Evolutionary conservation across 2,888 invertebrate species (phyloP).

Genomic region (Drosophila merina): DNA sequence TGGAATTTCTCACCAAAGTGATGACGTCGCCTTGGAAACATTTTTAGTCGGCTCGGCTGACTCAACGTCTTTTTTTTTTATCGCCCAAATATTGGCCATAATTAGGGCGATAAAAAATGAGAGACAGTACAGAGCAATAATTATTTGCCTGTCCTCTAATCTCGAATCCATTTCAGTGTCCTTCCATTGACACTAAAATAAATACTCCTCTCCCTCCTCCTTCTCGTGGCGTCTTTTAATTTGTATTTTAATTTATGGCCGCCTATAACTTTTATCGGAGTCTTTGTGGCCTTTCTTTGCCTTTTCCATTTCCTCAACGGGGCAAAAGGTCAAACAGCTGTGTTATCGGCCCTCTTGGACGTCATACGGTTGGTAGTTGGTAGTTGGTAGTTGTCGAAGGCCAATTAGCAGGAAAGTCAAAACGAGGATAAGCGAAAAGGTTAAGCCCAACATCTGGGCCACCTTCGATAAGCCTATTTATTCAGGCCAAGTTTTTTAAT

Average conservation of each 20-base stretch:
- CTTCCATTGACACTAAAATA: conserved; percentile 3
- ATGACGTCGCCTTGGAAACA: conserved; percentile 50
- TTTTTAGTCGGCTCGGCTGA: conserved; percentile 44
- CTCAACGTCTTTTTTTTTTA: conserved; percentile 49
- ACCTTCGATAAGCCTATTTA: too few relatives aligned
- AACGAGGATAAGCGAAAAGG: too few relatives aligned
- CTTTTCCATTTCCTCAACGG: conserved; percentile 5
- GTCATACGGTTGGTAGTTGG: conserved; percentile 12
- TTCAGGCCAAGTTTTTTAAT: too few relatives aligned
- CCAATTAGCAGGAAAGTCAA: conserved; percentile 30
- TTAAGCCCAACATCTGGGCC: too few relatives aligned
- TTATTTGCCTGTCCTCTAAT: conserved; percentile 40
- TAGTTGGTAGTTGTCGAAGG: conserved; percentile 13
- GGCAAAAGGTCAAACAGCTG: conserved; percentile 58
- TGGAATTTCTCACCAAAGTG: conserved; percentile 18
- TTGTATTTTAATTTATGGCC: conserved; percentile 73
- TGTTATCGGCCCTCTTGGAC: conserved; percentile 22
- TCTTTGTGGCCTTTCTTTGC: conserved; percentile 20
- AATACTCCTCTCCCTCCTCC: conserved; percentile 4
- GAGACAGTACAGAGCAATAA: conserved; percentile 43
- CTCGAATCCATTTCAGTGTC: not conserved
- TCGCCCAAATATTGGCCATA: conserved; percentile 71
- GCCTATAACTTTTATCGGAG: conserved; percentile 71
- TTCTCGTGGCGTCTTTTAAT: conserved; percentile 57
- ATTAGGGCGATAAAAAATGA: conserved; percentile 62